Evolutionary conservation across 2,113 vertebrate genomes (phyloP).

Genomic region (Pipra filicauda): DNA sequence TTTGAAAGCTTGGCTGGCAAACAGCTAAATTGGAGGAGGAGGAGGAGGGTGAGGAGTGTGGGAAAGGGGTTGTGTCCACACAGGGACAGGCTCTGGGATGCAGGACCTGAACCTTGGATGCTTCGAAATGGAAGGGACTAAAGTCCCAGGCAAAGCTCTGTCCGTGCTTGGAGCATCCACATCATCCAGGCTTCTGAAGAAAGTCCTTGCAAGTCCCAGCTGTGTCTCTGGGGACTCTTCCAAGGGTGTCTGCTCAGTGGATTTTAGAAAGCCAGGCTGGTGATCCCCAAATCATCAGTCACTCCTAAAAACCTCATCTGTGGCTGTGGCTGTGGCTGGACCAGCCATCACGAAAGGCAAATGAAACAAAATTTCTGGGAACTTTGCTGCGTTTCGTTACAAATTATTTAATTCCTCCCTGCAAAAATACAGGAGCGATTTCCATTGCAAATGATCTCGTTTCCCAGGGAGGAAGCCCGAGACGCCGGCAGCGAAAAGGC

Average conservation of each 20-base stretch:
- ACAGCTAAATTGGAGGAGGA: background rate
- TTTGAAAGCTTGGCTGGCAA: background rate
- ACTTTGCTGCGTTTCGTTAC: background rate
- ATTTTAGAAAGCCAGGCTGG: background rate
- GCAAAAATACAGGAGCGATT: background rate
- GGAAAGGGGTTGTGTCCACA: background rate
- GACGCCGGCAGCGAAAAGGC: background rate
- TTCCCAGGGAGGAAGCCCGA: background rate
- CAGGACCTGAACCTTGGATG: background rate
- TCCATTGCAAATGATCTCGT: constrained; percentile 15
- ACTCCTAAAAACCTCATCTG: background rate
- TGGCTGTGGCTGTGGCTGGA: background rate
- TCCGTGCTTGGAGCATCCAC: accelerated
- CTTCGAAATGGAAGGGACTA: background rate
- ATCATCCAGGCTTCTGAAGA: accelerated
- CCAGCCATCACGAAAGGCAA: background rate
- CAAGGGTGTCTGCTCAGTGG: accelerated
- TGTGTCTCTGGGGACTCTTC: background rate
- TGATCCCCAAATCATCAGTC: background rate
- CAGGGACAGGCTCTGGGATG: background rate
- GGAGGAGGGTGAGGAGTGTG: background rate
- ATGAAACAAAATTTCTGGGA: background rate
- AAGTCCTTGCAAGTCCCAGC: background rate
- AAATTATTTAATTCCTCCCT: background rate
- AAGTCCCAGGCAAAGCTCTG: background rate